Evolutionary conservation across 2,113 vertebrate genomes (phyloP).

Genomic region (Vulpes lagopus): DNA sequence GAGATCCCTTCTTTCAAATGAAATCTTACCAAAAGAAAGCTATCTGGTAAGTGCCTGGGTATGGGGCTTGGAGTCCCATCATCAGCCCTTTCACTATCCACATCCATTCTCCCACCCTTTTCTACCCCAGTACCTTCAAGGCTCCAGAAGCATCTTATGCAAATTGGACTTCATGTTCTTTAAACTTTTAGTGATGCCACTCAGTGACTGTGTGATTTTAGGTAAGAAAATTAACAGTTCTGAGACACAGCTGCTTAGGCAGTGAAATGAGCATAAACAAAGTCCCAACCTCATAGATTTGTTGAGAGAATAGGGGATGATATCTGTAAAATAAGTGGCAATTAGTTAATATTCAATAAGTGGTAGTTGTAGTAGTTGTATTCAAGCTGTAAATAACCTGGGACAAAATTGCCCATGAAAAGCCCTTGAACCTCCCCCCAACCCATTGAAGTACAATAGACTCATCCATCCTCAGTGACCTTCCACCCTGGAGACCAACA

Average conservation of each 20-base stretch:
- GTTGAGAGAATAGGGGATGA: neutral
- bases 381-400: neutral
- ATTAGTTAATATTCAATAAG: neutral
- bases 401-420: neutral
- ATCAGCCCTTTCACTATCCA: neutral
- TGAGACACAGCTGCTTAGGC: neutral
- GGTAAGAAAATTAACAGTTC: neutral
- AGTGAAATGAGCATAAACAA: neutral
- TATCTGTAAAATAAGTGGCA: neutral
- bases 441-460: neutral
- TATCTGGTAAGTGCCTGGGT: neutral
- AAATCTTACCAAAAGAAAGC: neutral
- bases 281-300: neutral
- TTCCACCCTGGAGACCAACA: neutral
- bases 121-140: no score
- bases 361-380: neutral
- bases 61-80: neutral
- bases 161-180: neutral
- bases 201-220: neutral
- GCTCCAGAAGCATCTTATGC: neutral
- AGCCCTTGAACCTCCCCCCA: neutral
- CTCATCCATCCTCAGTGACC: neutral
- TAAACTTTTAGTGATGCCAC: neutral
- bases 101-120: neutral
- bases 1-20: neutral